Evolutionary conservation across 2,113 vertebrate species (phyloP).

Genomic region (Athene noctua): DNA sequence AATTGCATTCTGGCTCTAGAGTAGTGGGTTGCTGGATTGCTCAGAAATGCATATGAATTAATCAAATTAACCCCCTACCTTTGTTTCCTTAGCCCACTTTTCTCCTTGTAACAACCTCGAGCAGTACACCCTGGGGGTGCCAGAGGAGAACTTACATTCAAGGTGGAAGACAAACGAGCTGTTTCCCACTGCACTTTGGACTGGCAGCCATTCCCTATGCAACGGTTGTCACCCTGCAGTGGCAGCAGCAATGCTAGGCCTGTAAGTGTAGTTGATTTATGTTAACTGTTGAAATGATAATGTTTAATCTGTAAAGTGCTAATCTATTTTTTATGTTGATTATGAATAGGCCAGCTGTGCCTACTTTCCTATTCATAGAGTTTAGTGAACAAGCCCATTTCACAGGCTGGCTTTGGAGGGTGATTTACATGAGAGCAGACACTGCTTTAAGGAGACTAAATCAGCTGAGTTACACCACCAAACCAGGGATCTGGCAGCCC

Average conservation of each 20-base stretch:
- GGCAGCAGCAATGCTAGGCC: slow-evolving; percentile 17
- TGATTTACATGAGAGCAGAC: slow-evolving; percentile 63
- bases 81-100: background rate
- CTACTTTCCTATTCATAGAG: slow-evolving; percentile 80
- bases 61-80: background rate
- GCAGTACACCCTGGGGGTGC: background rate
- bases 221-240: background rate
- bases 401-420: slow-evolving; percentile 58
- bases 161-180: background rate
- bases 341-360: slow-evolving; percentile 84
- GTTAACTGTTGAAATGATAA: slow-evolving; percentile 78
- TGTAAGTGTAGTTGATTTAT: slow-evolving; percentile 74
- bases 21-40: background rate
- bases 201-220: slow-evolving; percentile 2
- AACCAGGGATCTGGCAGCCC: background rate
- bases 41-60: background rate
- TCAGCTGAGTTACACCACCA: background rate
- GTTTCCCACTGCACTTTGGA: background rate
- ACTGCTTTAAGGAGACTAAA: slow-evolving; percentile 11
- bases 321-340: slow-evolving; percentile 87
- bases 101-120: background rate
- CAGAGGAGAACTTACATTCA: background rate
- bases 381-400: slow-evolving; percentile 63
- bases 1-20: background rate
- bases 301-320: slow-evolving; percentile 84